These are phyloP conservation scores for Aphelenchoides fujianensis DNA, from an alignment of 1,140 invertebrate species.

Conservation along the genomic window DNA sequence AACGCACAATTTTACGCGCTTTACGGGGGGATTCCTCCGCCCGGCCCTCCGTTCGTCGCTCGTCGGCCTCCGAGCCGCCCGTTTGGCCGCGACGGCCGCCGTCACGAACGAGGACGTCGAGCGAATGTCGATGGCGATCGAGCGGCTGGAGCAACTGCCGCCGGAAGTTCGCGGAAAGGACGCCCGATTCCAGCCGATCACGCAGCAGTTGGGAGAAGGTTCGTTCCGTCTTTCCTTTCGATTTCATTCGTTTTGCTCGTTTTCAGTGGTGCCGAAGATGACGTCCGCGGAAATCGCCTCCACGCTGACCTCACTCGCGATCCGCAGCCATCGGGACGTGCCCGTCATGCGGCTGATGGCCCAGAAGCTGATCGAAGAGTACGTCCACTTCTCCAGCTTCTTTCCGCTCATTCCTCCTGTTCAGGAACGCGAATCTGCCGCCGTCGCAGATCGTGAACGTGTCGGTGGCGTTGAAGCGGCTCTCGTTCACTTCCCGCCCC, in stretches of 20 bases:
- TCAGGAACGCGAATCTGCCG: neutral
- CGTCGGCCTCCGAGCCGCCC: too few species aligned
- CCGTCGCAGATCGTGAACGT: neutral
- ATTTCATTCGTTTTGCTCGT: too few species aligned
- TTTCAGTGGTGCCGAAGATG: neutral
- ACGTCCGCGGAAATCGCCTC: neutral
- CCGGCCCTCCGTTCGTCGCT: too few species aligned
- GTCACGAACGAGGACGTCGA: neutral
- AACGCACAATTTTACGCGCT: too few species aligned
- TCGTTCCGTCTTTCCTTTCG: too few species aligned
- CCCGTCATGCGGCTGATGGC: neutral
- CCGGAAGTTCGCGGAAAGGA: neutral
- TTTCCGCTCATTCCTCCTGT: neutral
- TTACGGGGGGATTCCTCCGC: too few species aligned
- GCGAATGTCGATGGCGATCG: neutral
- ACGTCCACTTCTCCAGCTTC: neutral
- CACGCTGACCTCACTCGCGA: neutral
- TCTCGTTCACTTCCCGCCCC: neutral
- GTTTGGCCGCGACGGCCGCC: neutral
- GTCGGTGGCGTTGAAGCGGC: neutral
- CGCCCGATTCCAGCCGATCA: neutral
- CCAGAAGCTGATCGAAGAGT: neutral
- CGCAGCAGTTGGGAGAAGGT: neutral
- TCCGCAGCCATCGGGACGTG: neutral
- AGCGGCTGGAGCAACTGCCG: neutral